Evolutionary conservation across 2,888 invertebrate species (phyloP), one percentile per base, ranked within the genome.

Genomic region (Cephus pygmeus): DNA sequence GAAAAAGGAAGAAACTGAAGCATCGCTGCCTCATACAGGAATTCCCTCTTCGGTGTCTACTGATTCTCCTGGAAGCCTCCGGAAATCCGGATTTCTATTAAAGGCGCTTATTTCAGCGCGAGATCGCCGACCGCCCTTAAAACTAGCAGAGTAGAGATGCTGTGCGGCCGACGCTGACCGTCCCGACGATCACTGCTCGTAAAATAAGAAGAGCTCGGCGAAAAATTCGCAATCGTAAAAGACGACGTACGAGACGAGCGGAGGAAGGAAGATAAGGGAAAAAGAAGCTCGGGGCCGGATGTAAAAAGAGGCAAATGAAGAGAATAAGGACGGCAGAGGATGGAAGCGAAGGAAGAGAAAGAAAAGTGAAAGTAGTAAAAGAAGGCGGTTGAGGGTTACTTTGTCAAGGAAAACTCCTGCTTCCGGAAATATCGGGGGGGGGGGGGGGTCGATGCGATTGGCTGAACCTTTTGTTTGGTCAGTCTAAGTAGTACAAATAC

Each of bases 401-500:
- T 40, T 40, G 15, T 40, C 40, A 40, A 40, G 40, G 40, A 40
- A 40, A 40, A 40, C 40, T 40, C 40, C 40, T 40, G 40, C 15
- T 15, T 40, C 15, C 15, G 1, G 15, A 40, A 40, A 40, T 40
- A 40, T 40, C 4, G 15, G 15, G 36, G 36, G 34, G 33, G 3
- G 34, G 11, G 34, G 36, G 75, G 34, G 69, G 23, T 11, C 75
- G 75, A 76, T 76, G 73, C 73, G 75, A 78, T 78, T 75, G 71
- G 69, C 33, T 31, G 69, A 75, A 71, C 75, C 75, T 56, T 69
- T 75, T 78, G 78, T 78, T 78, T 78, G 78, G 75, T 15, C 78
- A 40, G 68, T 75, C 75, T 73, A 76, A 78, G 78, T 78, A 78
- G 75, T 76, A 73, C 78, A 78, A 78, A 78, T 78, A 78, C 75